phyloP scores from a whole-genome alignment of 2,888 invertebrate species.

The Tetranychus truncatus region DNA sequence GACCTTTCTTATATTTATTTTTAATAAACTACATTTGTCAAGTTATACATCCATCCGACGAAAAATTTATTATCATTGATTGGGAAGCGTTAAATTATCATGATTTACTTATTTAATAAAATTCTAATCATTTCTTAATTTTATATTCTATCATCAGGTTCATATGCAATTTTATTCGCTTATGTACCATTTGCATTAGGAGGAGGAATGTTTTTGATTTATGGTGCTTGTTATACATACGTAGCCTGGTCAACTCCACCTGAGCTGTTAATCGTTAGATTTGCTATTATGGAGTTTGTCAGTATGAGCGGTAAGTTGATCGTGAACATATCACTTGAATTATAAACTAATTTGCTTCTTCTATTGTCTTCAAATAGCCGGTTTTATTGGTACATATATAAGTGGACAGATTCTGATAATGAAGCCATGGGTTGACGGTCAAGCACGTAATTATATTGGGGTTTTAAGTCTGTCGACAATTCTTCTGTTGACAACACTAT shows the following conservation, averaged over 20 bases:
- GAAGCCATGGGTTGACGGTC: not conserved
- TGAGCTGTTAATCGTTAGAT: conserved; percentile 9
- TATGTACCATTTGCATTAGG: not conserved
- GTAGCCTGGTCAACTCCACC: conserved; percentile 13
- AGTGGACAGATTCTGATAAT: not conserved
- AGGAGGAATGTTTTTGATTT: conserved; percentile 10
- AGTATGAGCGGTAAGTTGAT: conserved; percentile 2
- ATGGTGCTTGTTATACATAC: conserved; percentile 13
- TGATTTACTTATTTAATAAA: not conserved
- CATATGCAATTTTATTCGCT: conserved; percentile 1
- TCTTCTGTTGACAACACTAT: not conserved
- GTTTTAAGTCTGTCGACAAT: not conserved
- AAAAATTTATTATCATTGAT: too few species aligned
- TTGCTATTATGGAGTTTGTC: conserved; percentile 12
- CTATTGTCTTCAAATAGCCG: not conserved
- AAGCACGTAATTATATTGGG: not conserved
- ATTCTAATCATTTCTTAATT: not conserved
- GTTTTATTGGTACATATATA: not conserved
- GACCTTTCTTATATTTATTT: too few species aligned
- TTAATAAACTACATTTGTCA: too few species aligned
- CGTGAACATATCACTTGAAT: not conserved
- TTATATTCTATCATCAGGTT: not conserved
- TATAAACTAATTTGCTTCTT: not conserved
- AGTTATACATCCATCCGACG: too few species aligned
- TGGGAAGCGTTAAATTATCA: not conserved